These are phyloP conservation scores for Sminthopsis crassicaudata DNA, from an alignment of 2,113 vertebrate genomes.

Conservation along the genomic window DNA sequence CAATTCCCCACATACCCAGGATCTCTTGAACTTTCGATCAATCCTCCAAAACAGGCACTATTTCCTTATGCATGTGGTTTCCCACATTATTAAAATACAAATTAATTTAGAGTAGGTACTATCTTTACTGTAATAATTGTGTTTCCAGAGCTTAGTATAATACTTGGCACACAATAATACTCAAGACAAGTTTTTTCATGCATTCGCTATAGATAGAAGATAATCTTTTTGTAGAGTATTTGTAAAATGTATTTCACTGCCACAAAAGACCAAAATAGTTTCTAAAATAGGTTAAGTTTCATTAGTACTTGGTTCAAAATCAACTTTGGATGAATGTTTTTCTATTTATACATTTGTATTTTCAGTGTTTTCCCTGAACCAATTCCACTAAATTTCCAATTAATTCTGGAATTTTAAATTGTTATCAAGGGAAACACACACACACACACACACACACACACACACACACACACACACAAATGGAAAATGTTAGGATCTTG, in stretches of 20 bases:
- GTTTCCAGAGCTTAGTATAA: background rate
- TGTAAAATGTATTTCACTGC: conserved; percentile 19
- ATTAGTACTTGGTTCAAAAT: conserved; percentile 48
- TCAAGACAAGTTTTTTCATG: background rate
- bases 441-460: background rate
- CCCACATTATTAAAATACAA: background rate
- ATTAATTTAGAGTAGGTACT: background rate
- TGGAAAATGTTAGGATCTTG: conserved; percentile 41
- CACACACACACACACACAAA: background rate
- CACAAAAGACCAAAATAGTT: conserved; percentile 41
- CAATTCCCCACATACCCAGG: background rate
- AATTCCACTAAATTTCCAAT: conserved; percentile 44
- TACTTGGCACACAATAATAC: background rate
- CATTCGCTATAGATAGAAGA: conserved; percentile 17
- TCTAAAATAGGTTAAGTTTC: conserved; percentile 39
- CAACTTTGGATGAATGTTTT: conserved; percentile 23
- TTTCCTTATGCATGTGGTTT: background rate
- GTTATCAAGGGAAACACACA: conserved; percentile 13
- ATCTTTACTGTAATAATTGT: background rate
- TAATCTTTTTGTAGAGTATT: background rate
- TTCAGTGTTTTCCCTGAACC: conserved; percentile 28
- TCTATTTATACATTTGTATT: conserved; percentile 32
- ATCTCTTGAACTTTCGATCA: background rate
- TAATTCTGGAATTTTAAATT: conserved; percentile 72
- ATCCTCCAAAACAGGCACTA: background rate